A percentile compares a stretch with the other conserved stretches of the same genome.
Conservation (phyloP, 2,888 invertebrate species). For the Serripes groenlandicus region DNA sequence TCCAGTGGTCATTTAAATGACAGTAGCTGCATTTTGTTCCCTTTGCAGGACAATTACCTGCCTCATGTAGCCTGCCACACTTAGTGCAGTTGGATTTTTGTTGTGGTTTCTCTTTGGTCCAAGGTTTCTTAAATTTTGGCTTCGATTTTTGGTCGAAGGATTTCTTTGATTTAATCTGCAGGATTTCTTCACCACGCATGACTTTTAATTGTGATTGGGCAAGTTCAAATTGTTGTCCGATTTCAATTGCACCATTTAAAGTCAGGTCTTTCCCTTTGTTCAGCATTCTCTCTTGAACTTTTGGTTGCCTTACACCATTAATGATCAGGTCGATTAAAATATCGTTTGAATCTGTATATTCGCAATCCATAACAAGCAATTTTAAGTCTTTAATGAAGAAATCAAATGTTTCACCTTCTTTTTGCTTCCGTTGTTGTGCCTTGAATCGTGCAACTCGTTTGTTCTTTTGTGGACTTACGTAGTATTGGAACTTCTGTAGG, state of each 20-base stretch:
- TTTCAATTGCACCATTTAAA: constrained; percentile 45
- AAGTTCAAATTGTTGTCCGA: constrained; percentile 53
- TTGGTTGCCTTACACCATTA: constrained; percentile 38
- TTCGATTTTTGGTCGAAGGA: no score
- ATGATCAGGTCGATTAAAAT: constrained; percentile 40
- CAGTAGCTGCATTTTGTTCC: constrained; percentile 38
- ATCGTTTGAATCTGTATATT: constrained; percentile 53
- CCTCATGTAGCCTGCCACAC: constrained; percentile 32
- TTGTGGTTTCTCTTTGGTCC: no score
- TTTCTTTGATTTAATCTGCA: neutral
- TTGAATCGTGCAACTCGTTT: constrained; percentile 61
- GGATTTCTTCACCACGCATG: constrained; percentile 51
- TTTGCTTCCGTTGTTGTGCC: constrained; percentile 57
- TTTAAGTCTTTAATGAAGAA: constrained; percentile 57
- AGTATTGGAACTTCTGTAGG: constrained; percentile 50
- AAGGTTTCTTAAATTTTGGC: no score
- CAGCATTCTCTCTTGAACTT: constrained; percentile 51
- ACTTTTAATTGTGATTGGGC: constrained; percentile 52
- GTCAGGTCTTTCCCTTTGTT: constrained; percentile 51
- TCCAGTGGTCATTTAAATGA: constrained; percentile 41
- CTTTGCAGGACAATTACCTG: constrained; percentile 32
- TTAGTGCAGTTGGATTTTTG: constrained; percentile 13
- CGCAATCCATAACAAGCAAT: constrained; percentile 62
- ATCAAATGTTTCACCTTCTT: constrained; percentile 60
- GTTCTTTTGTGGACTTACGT: constrained; percentile 55